These are phyloP conservation scores for Puffinus mauretanicus DNA, from an alignment of 2,113 vertebrate genomes.

Conservation along the genomic window DNA sequence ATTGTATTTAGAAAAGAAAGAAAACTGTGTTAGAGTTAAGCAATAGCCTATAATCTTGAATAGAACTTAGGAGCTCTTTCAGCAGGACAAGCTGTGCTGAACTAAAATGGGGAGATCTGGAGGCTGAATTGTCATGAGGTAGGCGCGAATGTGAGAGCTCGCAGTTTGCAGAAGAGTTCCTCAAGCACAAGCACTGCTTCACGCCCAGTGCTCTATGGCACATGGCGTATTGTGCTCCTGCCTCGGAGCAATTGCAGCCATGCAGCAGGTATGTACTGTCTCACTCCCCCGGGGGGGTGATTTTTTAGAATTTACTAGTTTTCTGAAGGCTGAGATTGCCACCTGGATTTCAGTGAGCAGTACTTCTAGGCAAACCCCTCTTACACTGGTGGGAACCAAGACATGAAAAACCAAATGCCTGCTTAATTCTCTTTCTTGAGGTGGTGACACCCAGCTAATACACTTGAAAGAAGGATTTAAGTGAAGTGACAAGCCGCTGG, in stretches of 20 bases:
- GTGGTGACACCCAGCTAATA: background rate
- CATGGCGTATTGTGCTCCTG: background rate
- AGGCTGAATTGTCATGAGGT: background rate
- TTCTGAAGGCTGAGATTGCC: background rate
- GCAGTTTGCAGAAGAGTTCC: background rate
- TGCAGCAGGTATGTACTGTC: background rate
- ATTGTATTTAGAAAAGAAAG: background rate
- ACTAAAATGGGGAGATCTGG: background rate
- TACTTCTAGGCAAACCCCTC: background rate
- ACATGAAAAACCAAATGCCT: background rate
- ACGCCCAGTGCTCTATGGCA: no score
- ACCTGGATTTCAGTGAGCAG: background rate
- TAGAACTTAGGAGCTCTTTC: background rate
- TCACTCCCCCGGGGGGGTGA: fast-evolving
- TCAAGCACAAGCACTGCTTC: background rate
- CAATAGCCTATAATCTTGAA: background rate
- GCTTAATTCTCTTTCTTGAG: background rate
- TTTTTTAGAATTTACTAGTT: background rate
- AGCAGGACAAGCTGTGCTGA: background rate
- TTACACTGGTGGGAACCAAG: background rate
- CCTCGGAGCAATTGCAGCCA: background rate
- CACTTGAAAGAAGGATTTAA: background rate
- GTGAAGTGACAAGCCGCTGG: background rate
- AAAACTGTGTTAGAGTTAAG: background rate
- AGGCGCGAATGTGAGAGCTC: fast-evolving